phyloP scores from a whole-genome alignment of 2,113 vertebrate genomes.

The Cyprinodon variegatus region DNA sequence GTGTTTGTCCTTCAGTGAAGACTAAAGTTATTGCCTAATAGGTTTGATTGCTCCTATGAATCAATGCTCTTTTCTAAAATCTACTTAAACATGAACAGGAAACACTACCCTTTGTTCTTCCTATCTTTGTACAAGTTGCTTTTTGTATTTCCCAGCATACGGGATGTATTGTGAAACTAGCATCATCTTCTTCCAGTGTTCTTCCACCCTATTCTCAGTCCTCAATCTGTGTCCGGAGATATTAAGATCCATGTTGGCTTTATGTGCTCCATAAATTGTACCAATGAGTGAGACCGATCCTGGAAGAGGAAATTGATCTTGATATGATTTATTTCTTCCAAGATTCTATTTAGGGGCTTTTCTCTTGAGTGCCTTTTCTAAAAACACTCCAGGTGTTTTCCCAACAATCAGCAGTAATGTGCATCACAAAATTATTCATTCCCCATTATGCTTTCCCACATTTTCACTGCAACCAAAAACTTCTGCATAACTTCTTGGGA shows the following conservation, averaged over 20 bases:
- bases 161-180: slow-evolving; percentile 33
- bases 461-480: not conserved
- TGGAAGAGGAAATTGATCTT: not conserved
- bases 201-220: slow-evolving; percentile 7
- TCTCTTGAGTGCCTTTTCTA: not conserved
- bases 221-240: slow-evolving; percentile 15
- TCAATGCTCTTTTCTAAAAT: slow-evolving; percentile 12
- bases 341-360: not conserved
- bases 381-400: not conserved
- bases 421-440: not conserved
- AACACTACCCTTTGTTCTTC: slow-evolving; percentile 49
- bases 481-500: not conserved
- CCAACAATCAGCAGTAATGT: not conserved
- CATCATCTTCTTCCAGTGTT: slow-evolving; percentile 26
- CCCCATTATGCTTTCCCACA: too few species aligned
- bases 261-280: not conserved
- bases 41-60: slow-evolving; percentile 33
- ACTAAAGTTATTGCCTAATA: slow-evolving; percentile 6
- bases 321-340: not conserved
- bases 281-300: too few species aligned
- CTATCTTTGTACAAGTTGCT: slow-evolving; percentile 37
- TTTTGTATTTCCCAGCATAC: slow-evolving; percentile 44
- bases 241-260: slow-evolving; percentile 12
- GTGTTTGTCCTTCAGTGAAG: not conserved
- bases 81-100: slow-evolving; percentile 53